Conservation (phyloP, 2,113 vertebrate genomes). For the Callithrix jacchus region DNA sequence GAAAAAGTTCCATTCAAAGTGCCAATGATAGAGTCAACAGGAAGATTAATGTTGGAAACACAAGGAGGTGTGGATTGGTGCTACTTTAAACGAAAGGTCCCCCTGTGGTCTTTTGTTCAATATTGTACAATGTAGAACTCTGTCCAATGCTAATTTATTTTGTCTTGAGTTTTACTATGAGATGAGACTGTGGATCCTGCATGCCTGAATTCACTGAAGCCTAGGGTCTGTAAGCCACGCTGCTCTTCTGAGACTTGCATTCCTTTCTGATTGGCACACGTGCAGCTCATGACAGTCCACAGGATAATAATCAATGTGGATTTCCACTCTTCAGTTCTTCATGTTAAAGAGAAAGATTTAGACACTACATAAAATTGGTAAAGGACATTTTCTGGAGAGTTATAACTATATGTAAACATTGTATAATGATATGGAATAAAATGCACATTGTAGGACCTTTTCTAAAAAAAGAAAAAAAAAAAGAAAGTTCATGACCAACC, state of each 20-base stretch:
- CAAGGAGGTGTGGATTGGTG: conserved; percentile 87
- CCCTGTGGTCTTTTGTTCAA: conserved; percentile 70
- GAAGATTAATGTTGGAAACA: conserved; percentile 39
- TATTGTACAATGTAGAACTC: conserved; percentile 67
- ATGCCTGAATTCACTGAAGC: conserved; percentile 63
- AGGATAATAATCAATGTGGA: conserved; percentile 72
- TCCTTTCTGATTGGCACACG: conserved; percentile 55
- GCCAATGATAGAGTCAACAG: conserved; percentile 70
- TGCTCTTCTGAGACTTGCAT: conserved; percentile 39
- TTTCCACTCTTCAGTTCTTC: conserved; percentile 75
- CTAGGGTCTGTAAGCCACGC: conserved; percentile 47
- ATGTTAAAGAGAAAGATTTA: conserved; percentile 80
- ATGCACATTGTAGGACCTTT: conserved; percentile 92
- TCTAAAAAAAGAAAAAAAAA: conserved; percentile 77
- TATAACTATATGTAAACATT: conserved; percentile 91
- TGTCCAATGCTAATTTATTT: conserved; percentile 81
- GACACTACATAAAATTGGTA: conserved; percentile 76
- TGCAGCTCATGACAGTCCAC: conserved; percentile 74
- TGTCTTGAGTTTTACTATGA: conserved; percentile 65
- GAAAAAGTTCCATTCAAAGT: conserved; percentile 73
- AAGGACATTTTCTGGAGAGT: conserved; percentile 87
- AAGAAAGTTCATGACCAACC: too few relatives aligned
- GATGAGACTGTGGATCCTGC: conserved; percentile 70
- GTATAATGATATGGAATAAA: conserved; percentile 95
- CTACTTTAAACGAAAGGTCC: conserved; percentile 85